Percentiles rank a stretch among this genome's conserved stretches.
These are phyloP conservation scores for Thumatha senex DNA, from an alignment of 2,888 invertebrate genomes.

Conservation along the genomic window DNA sequence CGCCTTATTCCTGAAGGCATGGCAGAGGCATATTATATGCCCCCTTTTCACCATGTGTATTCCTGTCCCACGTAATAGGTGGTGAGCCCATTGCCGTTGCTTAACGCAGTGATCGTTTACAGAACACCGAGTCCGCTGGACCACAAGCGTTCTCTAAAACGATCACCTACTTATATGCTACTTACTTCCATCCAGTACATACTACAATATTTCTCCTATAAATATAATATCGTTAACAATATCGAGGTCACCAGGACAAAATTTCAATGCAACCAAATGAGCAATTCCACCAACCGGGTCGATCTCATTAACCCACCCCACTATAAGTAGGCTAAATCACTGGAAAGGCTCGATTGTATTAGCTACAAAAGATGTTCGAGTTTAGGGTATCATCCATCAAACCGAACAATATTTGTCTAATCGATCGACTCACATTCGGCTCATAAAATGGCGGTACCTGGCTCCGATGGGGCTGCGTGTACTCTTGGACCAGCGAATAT, in stretches of 20 bases:
- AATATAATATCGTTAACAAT: background rate
- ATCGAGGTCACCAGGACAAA: slow-evolving; percentile 6
- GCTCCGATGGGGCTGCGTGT: slow-evolving; percentile 51
- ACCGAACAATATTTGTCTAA: slow-evolving; percentile 69
- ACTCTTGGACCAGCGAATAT: slow-evolving; percentile 9
- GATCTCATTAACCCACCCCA: slow-evolving; percentile 22
- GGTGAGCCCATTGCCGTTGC: no score
- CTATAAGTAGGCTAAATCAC: slow-evolving; percentile 29
- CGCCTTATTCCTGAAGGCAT: no score
- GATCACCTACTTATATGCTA: no score
- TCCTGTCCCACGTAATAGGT: no score
- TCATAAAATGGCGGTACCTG: slow-evolving; percentile 60
- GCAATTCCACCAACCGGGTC: slow-evolving; percentile 22
- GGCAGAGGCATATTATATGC: no score
- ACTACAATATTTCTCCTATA: no score
- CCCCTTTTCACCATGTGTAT: no score
- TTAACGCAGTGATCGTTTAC: no score
- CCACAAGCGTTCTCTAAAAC: no score
- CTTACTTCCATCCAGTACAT: no score
- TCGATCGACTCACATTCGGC: slow-evolving; percentile 60
- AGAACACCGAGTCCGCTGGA: no score
- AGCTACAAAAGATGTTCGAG: slow-evolving; percentile 52
- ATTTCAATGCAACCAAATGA: slow-evolving; percentile 3
- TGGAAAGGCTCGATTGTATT: slow-evolving; percentile 40
- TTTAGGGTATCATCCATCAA: slow-evolving; percentile 70